Conservation (phyloP, 2,888 invertebrate genomes). For the Drosophila pseudotalamancana region DNA sequence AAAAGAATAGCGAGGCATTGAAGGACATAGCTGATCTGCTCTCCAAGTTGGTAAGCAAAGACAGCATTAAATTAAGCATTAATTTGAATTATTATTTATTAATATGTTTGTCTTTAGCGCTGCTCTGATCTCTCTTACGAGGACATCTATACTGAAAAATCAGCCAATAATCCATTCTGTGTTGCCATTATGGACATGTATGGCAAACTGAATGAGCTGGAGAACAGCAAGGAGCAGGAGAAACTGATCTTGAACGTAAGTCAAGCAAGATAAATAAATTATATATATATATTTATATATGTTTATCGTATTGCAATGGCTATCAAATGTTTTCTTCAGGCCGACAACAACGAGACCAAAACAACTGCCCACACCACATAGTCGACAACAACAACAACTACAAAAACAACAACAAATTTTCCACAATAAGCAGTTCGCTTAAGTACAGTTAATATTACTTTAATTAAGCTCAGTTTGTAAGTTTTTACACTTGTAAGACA, state of each 20-base stretch:
- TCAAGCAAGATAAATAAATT: too few species aligned
- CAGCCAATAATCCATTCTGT: constrained; percentile 69
- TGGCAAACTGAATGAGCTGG: not conserved
- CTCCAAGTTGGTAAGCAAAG: constrained; percentile 57
- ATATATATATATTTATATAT: not conserved
- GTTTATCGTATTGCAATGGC: constrained; percentile 1
- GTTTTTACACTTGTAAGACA: constrained; percentile 24
- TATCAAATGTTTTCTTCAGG: constrained; percentile 43
- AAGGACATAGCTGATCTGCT: constrained; percentile 71
- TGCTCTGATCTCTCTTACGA: constrained; percentile 58
- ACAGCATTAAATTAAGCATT: not conserved
- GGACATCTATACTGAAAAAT: constrained; percentile 43
- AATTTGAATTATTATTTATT: not conserved
- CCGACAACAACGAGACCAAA: constrained; percentile 37
- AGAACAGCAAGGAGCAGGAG: not conserved
- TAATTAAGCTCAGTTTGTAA: constrained; percentile 28
- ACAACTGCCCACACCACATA: constrained; percentile 26
- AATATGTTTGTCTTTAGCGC: constrained; percentile 28
- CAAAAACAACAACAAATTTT: constrained; percentile 19
- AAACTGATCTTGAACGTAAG: constrained; percentile 15
- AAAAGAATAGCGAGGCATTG: constrained; percentile 45
- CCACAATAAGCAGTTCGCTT: constrained; percentile 9
- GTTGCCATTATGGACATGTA: constrained; percentile 54
- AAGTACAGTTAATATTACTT: constrained; percentile 45
- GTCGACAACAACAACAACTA: constrained; percentile 19